These are phyloP conservation scores for Garra rufa DNA, from an alignment of 2,113 vertebrate species.

Conservation along the genomic window DNA sequence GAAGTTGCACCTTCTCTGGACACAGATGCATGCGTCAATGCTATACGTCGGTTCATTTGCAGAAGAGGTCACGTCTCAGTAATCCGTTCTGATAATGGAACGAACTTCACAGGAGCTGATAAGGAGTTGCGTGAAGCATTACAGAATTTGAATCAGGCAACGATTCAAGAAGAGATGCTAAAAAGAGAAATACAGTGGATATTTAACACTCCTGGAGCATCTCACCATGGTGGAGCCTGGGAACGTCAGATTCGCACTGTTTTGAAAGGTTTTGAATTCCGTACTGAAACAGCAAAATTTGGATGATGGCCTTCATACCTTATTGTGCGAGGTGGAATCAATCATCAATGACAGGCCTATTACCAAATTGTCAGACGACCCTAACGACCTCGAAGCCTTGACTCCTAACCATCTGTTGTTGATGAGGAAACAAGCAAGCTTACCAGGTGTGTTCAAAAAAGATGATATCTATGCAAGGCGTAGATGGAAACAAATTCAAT, in stretches of 20 bases:
- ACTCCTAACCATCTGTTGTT: neutral
- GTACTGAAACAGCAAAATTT: too few species aligned
- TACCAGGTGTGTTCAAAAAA: neutral
- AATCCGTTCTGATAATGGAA: neutral
- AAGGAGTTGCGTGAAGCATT: neutral
- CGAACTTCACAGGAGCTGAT: neutral
- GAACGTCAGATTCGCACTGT: neutral
- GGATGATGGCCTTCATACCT: neutral
- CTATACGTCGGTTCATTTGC: neutral
- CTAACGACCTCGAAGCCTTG: neutral
- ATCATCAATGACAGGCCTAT: neutral
- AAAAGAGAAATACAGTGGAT: neutral
- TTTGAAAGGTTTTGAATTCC: neutral
- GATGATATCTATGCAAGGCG: neutral
- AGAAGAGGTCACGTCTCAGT: conserved; percentile 3
- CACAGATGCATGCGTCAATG: too few species aligned
- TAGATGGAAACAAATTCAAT: neutral
- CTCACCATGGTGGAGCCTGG: neutral
- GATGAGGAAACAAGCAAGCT: neutral
- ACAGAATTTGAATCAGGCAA: neutral
- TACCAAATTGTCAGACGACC: neutral
- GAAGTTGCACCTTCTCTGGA: too few species aligned
- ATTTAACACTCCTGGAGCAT: neutral
- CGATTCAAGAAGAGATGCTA: neutral
- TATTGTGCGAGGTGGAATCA: neutral